phyloP scores from a whole-genome alignment of 2,797 vertebrate genomes.

The Acanthurus tractus region DNA sequence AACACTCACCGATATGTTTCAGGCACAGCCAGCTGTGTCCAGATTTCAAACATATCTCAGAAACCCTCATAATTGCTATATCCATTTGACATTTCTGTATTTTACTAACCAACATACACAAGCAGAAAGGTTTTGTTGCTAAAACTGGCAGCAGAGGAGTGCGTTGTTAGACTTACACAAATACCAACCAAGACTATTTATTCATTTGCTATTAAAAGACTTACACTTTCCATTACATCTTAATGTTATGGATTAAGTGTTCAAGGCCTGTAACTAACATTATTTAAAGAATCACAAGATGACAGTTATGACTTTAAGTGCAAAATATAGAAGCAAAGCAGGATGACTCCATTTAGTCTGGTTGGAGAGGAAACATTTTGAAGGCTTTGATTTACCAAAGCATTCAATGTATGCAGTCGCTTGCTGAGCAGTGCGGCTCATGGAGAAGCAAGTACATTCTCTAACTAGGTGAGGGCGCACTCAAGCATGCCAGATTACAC shows the following conservation, averaged over 20 bases:
- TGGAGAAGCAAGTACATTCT: slow-evolving; percentile 14
- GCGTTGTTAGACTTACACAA: slow-evolving; percentile 70
- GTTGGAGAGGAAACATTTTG: slow-evolving; percentile 38
- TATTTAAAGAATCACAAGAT: slow-evolving; percentile 63
- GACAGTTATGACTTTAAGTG: slow-evolving; percentile 40
- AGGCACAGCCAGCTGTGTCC: slow-evolving; percentile 67
- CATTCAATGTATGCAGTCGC: slow-evolving; percentile 35
- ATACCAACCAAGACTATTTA: slow-evolving; percentile 67
- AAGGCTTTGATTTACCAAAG: slow-evolving; percentile 41
- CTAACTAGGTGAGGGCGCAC: slow-evolving; percentile 15
- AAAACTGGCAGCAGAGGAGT: slow-evolving; percentile 69
- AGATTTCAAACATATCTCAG: slow-evolving; percentile 80
- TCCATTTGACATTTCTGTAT: slow-evolving; percentile 69
- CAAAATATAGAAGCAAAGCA: slow-evolving; percentile 52
- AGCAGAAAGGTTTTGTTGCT: slow-evolving; percentile 78
- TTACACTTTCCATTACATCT: slow-evolving; percentile 38
- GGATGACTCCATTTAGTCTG: slow-evolving; percentile 53
- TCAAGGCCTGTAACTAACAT: slow-evolving; percentile 58
- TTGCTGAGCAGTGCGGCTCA: slow-evolving; percentile 38
- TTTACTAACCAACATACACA: slow-evolving; percentile 75
- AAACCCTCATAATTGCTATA: slow-evolving; percentile 79
- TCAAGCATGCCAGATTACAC: slow-evolving; percentile 27
- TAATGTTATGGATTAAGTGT: slow-evolving; percentile 56
- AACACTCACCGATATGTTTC: slow-evolving; percentile 49
- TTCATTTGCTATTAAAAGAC: slow-evolving; percentile 72